phyloP scores from a whole-genome alignment of 2,888 invertebrate genomes.

The Linnaemya tessellans region DNA sequence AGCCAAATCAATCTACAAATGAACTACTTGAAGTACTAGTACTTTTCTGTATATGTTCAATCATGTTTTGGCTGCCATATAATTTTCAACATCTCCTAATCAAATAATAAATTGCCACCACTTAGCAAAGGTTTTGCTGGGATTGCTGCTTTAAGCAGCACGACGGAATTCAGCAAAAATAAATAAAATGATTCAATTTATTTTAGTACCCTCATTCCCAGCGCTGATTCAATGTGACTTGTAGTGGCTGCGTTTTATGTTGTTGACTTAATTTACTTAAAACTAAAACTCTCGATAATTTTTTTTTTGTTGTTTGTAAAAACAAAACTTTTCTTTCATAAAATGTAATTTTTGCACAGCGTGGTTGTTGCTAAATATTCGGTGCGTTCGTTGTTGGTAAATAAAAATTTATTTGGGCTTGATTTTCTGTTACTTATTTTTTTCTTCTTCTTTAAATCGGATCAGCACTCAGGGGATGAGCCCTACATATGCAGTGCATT shows the following conservation, averaged over 20 bases:
- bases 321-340: slow-evolving; percentile 35
- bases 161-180: not conserved
- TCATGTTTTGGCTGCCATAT: too few species aligned
- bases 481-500: too few species aligned
- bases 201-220: slow-evolving; percentile 11
- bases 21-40: too few species aligned
- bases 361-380: not conserved
- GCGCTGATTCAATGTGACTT: slow-evolving; percentile 44
- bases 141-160: not conserved
- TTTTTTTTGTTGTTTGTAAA: slow-evolving; percentile 9
- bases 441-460: too few species aligned
- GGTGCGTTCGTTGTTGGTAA: not conserved
- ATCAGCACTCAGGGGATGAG: too few species aligned
- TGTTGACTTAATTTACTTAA: slow-evolving; percentile 37
- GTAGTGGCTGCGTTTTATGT: slow-evolving; percentile 28
- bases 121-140: not conserved
- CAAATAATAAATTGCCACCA: too few species aligned
- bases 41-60: too few species aligned
- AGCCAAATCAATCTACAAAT: too few species aligned
- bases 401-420: too few species aligned
- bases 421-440: too few species aligned
- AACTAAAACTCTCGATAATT: slow-evolving; percentile 40
- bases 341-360: not conserved
- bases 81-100: too few species aligned
- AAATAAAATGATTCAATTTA: slow-evolving; percentile 12